phyloP scores from a whole-genome alignment of 2,113 vertebrate species.

The Pardalotus punctatus region DNA sequence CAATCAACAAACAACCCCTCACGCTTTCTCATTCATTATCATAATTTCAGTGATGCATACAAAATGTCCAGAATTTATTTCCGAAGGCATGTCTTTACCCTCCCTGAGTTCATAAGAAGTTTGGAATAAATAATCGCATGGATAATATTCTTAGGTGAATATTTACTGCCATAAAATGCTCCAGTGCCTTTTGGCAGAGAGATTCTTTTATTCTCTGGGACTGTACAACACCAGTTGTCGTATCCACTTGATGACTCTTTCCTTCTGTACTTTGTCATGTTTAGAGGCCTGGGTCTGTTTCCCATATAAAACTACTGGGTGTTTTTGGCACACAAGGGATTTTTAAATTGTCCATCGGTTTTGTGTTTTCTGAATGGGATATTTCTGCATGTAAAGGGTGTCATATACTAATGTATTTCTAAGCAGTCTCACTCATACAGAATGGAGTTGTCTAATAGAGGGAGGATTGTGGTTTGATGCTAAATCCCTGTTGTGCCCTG shows the following conservation, averaged over 20 bases:
- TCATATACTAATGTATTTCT: background rate
- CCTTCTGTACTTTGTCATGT: background rate
- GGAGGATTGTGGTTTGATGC: background rate
- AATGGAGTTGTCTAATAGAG: background rate
- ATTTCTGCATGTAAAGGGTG: fast-evolving
- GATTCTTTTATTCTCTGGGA: background rate
- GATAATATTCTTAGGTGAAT: background rate
- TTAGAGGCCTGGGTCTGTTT: background rate
- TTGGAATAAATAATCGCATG: background rate
- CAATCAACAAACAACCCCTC: background rate
- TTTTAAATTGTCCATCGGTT: background rate
- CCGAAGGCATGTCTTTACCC: background rate
- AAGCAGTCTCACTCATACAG: background rate
- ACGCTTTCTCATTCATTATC: background rate
- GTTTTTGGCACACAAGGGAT: background rate
- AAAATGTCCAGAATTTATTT: background rate
- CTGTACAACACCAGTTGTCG: background rate
- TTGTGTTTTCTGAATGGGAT: background rate
- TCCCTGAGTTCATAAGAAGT: background rate
- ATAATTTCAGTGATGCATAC: background rate
- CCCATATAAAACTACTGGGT: background rate
- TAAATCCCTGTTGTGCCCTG: background rate
- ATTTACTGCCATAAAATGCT: background rate
- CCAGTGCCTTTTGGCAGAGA: background rate
- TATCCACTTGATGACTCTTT: background rate